These are phyloP conservation scores for Dromaius novaehollandiae DNA, from an alignment of 2,113 vertebrate genomes.

Conservation along the genomic window DNA sequence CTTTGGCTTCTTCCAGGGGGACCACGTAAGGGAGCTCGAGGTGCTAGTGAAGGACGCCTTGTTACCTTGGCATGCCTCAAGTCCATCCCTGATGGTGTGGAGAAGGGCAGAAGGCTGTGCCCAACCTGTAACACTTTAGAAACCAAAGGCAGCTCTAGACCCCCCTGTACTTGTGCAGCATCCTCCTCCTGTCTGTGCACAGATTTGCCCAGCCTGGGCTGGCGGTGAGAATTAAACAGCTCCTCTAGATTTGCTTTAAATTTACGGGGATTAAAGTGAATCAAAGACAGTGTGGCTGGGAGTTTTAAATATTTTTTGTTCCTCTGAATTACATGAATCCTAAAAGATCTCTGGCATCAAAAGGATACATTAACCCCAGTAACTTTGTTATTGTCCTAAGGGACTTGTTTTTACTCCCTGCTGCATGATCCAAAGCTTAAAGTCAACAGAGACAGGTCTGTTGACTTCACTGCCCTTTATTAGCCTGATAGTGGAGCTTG, in stretches of 20 bases:
- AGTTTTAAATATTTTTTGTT: slow-evolving; percentile 52
- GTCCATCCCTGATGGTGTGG: not conserved
- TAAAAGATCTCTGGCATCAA: slow-evolving; percentile 42
- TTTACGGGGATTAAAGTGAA: slow-evolving; percentile 20
- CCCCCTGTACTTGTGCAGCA: not conserved
- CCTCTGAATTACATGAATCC: slow-evolving; percentile 37
- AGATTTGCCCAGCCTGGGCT: not conserved
- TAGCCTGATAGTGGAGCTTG: not conserved
- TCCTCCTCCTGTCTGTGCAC: not conserved
- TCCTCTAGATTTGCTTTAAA: slow-evolving; percentile 35
- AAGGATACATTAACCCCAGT: slow-evolving; percentile 29
- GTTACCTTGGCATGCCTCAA: not conserved
- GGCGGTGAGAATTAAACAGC: slow-evolving; percentile 14
- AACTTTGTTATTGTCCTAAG: slow-evolving; percentile 53
- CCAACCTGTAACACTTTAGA: not conserved
- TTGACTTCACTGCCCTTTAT: slow-evolving; percentile 33
- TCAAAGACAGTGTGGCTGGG: not conserved
- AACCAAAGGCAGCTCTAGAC: not conserved
- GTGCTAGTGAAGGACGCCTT: not conserved
- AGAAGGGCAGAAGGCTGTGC: not conserved
- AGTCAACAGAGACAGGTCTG: slow-evolving; percentile 59
- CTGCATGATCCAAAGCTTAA: slow-evolving; percentile 33
- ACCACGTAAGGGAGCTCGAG: not conserved
- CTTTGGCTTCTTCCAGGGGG: not conserved
- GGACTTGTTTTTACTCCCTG: slow-evolving; percentile 50